phyloP scores from a whole-genome alignment of 2,888 invertebrate species.

The Quadroppia sp. region DNA sequence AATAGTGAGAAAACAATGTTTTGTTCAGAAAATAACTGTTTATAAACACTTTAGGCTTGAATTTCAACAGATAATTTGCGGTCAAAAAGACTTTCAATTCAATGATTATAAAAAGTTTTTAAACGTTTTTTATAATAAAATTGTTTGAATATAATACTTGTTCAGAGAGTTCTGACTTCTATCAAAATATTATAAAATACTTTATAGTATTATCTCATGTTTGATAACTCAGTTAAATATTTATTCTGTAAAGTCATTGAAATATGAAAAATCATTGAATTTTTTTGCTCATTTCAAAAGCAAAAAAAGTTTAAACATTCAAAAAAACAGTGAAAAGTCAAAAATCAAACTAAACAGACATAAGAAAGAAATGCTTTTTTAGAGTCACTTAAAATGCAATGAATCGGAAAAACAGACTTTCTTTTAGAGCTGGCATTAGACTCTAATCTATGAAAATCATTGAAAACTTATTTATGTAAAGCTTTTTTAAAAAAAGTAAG shows the following conservation, averaged over 20 bases:
- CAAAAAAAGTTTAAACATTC: background rate
- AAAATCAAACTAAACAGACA: slow-evolving; percentile 11
- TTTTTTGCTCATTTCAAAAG: background rate
- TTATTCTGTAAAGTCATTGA: slow-evolving; percentile 22
- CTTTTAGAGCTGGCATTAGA: slow-evolving; percentile 4
- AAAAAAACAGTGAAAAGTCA: slow-evolving; percentile 21
- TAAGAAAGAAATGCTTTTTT: slow-evolving; percentile 27
- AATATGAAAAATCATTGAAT: slow-evolving; percentile 28
- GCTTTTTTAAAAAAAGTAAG: background rate
- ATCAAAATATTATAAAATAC: background rate
- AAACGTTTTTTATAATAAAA: too few species aligned
- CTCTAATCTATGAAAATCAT: slow-evolving; percentile 27
- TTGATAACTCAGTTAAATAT: slow-evolving; percentile 12
- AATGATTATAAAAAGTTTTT: background rate
- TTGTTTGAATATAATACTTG: background rate
- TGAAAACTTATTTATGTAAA: slow-evolving; percentile 27
- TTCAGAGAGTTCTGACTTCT: background rate
- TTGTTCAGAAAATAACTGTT: background rate
- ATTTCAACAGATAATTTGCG: too few species aligned
- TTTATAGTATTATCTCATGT: background rate
- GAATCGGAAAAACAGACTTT: slow-evolving; percentile 23
- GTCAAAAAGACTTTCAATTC: background rate
- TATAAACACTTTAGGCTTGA: too few species aligned
- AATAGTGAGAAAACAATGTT: background rate
- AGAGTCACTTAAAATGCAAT: background rate